These are phyloP conservation scores for Eubasilissa splendida DNA, from an alignment of 2,888 invertebrate species.

Conservation along the genomic window DNA sequence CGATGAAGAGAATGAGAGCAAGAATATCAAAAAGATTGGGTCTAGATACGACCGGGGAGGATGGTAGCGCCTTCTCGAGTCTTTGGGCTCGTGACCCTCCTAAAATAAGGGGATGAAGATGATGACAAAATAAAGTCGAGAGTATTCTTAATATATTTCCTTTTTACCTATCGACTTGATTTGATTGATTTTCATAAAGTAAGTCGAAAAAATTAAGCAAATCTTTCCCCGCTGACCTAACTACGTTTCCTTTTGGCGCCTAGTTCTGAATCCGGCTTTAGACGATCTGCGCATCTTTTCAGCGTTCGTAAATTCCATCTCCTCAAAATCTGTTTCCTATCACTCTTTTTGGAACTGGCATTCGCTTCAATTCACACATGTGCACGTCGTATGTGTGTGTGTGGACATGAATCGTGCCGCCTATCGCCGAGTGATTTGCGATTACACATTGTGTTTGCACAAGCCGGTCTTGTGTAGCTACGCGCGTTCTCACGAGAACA, in stretches of 20 bases:
- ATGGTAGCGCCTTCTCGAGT: no score
- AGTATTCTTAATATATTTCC: no score
- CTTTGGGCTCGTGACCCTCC: no score
- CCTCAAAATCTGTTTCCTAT: constrained; percentile 33
- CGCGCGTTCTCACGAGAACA: constrained; percentile 34
- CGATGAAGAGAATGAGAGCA: no score
- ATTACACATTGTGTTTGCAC: constrained; percentile 19
- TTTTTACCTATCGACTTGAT: no score
- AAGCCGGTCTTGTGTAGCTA: constrained; percentile 18
- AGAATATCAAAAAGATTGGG: no score
- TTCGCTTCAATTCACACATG: constrained; percentile 12
- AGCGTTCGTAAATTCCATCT: constrained; percentile 9
- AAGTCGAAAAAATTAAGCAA: no score
- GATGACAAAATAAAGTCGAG: no score
- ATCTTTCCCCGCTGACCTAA: no score
- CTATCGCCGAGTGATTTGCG: constrained; percentile 36
- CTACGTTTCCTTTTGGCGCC: not conserved
- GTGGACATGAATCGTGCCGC: constrained; percentile 34
- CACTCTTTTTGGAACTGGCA: constrained; percentile 26
- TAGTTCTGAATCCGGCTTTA: not conserved
- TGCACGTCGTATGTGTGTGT: constrained; percentile 9
- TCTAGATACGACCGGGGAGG: no score
- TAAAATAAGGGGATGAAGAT: no score
- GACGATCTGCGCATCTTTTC: constrained; percentile 3
- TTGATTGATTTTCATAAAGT: no score